Conservation (phyloP, 2,888 invertebrate species). For the Apodemia zela region DNA sequence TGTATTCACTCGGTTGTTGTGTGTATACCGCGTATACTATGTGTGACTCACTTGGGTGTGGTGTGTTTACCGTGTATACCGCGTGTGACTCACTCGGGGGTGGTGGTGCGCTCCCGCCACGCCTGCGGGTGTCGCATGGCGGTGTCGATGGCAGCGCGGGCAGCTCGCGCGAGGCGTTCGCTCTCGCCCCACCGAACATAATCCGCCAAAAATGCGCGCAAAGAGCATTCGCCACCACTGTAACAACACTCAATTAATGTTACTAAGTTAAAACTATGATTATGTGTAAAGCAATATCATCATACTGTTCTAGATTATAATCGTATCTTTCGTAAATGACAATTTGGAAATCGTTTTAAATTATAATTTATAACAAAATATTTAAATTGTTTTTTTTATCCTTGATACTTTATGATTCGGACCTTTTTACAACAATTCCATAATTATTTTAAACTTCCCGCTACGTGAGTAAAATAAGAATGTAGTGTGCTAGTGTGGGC, state of each 20-base stretch:
- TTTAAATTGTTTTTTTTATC: too few relatives aligned
- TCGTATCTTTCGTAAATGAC: too few relatives aligned
- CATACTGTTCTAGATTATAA: too few relatives aligned
- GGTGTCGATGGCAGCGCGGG: slow-evolving; percentile 63
- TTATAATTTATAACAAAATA: too few relatives aligned
- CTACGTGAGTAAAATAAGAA: too few relatives aligned
- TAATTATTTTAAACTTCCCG: too few relatives aligned
- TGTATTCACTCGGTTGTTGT: not conserved
- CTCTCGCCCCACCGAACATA: slow-evolving; percentile 93
- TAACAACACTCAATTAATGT: not conserved
- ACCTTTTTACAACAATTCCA: too few relatives aligned
- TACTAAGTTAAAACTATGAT: not conserved
- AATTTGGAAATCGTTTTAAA: too few relatives aligned
- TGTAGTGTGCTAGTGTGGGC: slow-evolving; percentile 20
- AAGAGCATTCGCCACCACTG: slow-evolving; percentile 81
- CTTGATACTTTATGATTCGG: too few relatives aligned
- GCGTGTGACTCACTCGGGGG: slow-evolving; percentile 40
- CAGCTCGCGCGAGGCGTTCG: slow-evolving; percentile 75
- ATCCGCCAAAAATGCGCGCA: slow-evolving; percentile 91
- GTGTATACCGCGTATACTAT: not conserved
- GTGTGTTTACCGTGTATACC: not conserved
- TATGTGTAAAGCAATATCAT: not conserved
- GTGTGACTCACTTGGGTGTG: not conserved
- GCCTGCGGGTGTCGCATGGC: slow-evolving; percentile 86
- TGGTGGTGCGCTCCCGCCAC: slow-evolving; percentile 87